These are phyloP conservation scores for Synaphobranchus kaupii DNA, from an alignment of 2,797 vertebrate species.

Conservation along the genomic window DNA sequence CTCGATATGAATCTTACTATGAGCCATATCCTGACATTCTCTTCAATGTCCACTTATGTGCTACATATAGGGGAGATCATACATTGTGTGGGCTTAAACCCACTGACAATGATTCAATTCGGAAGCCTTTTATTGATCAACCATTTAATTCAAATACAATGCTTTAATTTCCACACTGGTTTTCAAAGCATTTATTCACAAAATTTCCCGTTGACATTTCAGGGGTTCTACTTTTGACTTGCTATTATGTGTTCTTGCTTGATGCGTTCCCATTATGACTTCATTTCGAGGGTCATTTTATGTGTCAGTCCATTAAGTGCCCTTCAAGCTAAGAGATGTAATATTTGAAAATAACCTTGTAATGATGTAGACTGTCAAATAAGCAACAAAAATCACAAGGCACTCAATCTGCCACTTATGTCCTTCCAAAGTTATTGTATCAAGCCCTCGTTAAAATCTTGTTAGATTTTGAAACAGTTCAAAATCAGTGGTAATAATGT, in stretches of 20 bases:
- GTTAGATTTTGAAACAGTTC: background rate
- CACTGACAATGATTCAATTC: background rate
- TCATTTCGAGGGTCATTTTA: background rate
- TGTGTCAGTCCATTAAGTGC: background rate
- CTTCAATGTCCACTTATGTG: conserved; percentile 44
- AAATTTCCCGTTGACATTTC: background rate
- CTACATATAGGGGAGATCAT: conserved; percentile 26
- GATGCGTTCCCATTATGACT: background rate
- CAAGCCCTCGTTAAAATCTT: background rate
- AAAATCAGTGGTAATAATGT: background rate
- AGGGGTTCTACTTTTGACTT: background rate
- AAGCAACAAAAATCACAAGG: background rate
- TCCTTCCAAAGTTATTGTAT: background rate
- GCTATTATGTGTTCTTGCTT: background rate
- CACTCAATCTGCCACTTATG: background rate
- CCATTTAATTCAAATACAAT: background rate
- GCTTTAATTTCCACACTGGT: background rate
- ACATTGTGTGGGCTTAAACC: background rate
- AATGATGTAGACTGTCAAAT: background rate
- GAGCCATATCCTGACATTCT: conserved; percentile 38
- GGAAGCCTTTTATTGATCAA: background rate
- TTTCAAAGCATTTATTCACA: background rate
- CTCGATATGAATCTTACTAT: conserved; percentile 37
- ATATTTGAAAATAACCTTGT: background rate
- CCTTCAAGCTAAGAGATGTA: background rate